Percentiles rank a stretch among this genome's conserved stretches.
Evolutionary conservation across 2,797 vertebrate genomes (phyloP).

Genomic region (Urophycis tenuis): DNA sequence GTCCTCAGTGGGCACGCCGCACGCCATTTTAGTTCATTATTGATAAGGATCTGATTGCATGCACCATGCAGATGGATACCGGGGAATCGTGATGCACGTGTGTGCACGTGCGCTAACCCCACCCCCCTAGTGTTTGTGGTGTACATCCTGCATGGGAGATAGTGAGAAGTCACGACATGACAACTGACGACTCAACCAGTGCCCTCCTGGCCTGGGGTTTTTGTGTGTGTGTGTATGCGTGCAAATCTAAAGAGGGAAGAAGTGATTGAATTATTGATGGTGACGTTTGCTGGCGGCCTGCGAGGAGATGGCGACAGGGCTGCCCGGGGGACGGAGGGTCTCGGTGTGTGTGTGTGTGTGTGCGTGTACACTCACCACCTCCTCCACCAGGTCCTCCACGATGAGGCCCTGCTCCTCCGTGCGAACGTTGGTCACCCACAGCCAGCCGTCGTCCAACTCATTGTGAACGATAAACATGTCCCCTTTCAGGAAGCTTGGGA

Average conservation of each 20-base stretch:
- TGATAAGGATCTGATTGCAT: neutral
- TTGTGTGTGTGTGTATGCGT: neutral
- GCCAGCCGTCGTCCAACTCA: constrained; percentile 98
- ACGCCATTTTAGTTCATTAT: neutral
- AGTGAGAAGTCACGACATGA: neutral
- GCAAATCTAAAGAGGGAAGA: neutral
- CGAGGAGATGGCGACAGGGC: neutral
- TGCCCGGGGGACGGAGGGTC: neutral
- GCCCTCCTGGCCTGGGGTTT: neutral
- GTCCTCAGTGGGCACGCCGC: neutral
- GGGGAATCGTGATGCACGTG: neutral
- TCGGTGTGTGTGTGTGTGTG: neutral
- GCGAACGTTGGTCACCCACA: constrained; percentile 97
- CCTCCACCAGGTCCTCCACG: constrained; percentile 94
- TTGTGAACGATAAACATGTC: constrained; percentile 99
- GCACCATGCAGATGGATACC: neutral
- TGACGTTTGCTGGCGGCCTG: neutral
- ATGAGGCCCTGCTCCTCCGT: constrained; percentile 98
- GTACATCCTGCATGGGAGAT: neutral
- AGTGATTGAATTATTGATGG: neutral
- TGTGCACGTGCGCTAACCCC: too few relatives aligned
- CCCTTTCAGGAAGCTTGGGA: constrained; percentile 93
- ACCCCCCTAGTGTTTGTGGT: too few relatives aligned
- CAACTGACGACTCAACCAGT: neutral
- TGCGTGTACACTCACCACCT: constrained; percentile 76